phyloP scores from a whole-genome alignment of 2,113 vertebrate species.

The Plecturocebus donacophilus region DNA sequence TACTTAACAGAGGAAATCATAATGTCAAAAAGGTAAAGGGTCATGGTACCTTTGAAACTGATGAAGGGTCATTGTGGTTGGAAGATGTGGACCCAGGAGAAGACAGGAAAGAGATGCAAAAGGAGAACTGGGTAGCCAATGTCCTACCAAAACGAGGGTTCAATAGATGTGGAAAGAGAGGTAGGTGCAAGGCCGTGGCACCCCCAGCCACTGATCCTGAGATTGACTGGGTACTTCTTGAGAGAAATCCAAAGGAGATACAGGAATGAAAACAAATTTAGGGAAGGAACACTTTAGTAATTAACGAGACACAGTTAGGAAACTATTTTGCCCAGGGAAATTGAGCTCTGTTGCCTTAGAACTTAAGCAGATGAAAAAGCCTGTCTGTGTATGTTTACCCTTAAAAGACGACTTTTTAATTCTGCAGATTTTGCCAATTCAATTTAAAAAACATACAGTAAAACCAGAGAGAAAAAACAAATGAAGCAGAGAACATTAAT shows the following conservation, averaged over 20 bases:
- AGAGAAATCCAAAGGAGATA: neutral
- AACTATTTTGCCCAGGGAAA: neutral
- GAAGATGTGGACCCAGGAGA: neutral
- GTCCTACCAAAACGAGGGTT: neutral
- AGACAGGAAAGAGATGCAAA: neutral
- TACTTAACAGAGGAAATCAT: neutral
- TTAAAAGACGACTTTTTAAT: neutral
- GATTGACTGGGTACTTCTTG: neutral
- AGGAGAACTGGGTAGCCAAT: neutral
- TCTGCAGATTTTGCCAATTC: neutral
- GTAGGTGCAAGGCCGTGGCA: neutral
- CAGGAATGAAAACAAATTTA: neutral
- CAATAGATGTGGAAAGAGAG: neutral
- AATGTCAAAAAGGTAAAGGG: neutral
- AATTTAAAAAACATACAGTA: neutral
- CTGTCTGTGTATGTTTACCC: neutral
- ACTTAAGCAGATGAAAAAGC: neutral
- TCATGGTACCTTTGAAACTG: neutral
- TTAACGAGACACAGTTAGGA: neutral
- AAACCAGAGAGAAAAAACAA: neutral
- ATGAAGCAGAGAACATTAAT: neutral
- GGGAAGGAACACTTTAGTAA: neutral
- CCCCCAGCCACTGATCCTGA: no score
- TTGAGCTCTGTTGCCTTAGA: neutral
- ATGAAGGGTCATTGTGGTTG: no score